These are phyloP conservation scores for Gymnorhina tibicen DNA, from an alignment of 2,113 vertebrate species.

Conservation along the genomic window DNA sequence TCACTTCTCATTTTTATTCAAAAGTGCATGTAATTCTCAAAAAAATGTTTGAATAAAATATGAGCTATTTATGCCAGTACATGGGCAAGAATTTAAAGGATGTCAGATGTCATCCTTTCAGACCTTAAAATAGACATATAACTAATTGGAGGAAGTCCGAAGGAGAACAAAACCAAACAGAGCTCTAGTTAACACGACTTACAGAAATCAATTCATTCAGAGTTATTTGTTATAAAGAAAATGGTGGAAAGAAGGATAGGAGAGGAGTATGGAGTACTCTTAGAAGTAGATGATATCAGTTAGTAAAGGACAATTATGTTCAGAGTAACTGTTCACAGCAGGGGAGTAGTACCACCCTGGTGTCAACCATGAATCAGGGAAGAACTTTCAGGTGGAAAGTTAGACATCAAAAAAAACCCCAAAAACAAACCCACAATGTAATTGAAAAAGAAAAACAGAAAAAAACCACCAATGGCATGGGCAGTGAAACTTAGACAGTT, in stretches of 20 bases:
- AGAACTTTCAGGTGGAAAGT: background rate
- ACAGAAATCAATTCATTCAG: background rate
- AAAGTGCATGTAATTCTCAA: background rate
- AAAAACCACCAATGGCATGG: background rate
- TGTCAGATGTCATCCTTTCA: background rate
- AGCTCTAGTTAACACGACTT: background rate
- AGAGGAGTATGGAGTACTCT: background rate
- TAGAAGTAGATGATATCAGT: background rate
- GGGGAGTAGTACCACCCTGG: too few relatives aligned
- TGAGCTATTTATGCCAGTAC: background rate
- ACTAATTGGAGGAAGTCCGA: background rate
- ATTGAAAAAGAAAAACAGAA: background rate
- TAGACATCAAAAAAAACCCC: too few relatives aligned
- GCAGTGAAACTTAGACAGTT: background rate
- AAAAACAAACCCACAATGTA: background rate
- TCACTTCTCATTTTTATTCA: background rate
- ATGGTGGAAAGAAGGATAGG: background rate
- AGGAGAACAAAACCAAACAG: background rate
- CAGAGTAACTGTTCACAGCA: background rate
- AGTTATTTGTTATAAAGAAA: background rate
- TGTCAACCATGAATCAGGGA: background rate
- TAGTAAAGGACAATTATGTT: background rate
- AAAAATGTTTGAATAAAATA: background rate
- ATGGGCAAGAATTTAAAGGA: background rate
- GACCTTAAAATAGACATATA: background rate